phyloP scores from a whole-genome alignment of 2,113 vertebrate genomes.

The Gobius niger region DNA sequence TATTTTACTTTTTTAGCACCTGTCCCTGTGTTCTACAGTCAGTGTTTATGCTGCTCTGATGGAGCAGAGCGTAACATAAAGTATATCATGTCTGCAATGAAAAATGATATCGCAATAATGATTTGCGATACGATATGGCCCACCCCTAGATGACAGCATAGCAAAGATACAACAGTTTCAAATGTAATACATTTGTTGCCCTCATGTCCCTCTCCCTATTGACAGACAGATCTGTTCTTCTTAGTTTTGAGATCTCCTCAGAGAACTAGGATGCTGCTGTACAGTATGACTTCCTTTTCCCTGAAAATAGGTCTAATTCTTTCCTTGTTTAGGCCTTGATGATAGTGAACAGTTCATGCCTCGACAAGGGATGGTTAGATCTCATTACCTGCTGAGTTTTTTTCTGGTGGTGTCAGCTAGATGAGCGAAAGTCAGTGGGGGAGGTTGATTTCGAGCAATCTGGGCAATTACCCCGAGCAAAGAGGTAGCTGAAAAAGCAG shows the following conservation, averaged over 20 bases:
- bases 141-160: too few relatives aligned
- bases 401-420: constrained; percentile 43
- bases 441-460: constrained; percentile 59
- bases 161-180: background rate
- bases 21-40: too few relatives aligned
- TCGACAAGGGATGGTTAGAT: constrained; percentile 53
- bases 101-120: too few relatives aligned
- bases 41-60: too few relatives aligned
- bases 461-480: constrained; percentile 60
- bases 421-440: constrained; percentile 45
- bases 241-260: background rate
- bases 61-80: too few relatives aligned
- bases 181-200: background rate
- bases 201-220: background rate
- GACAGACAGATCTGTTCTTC: background rate
- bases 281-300: background rate
- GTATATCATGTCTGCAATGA: too few relatives aligned
- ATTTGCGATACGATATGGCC: too few relatives aligned
- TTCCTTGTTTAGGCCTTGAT: constrained; percentile 43
- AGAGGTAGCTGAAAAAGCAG: constrained; percentile 47
- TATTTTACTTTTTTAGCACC: too few relatives aligned
- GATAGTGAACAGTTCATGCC: constrained; percentile 48
- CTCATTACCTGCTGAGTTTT: constrained; percentile 61
- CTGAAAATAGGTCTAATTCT: constrained; percentile 30
- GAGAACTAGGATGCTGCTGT: background rate